Base-by-base conservation (phyloP, 2,888 invertebrate genomes). In the Stenodema calcarata region DNA sequence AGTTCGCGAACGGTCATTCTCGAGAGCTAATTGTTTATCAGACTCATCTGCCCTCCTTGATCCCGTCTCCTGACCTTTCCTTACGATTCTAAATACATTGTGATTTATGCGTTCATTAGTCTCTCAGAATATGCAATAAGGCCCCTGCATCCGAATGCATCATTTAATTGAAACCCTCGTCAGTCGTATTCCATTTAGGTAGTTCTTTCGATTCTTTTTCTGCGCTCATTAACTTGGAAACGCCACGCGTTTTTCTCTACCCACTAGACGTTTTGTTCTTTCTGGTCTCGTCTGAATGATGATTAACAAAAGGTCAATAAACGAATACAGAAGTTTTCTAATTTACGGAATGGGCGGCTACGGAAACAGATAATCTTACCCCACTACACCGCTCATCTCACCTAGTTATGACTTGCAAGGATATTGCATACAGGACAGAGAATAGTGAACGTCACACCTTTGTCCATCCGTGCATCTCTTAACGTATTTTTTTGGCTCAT, bases 61-160 rank as follows among this genome's bases (percentile, higher is more conserved):
- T 30, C 35, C 35, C 73, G n/a, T 41, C 16, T 35, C 73, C 41
- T 73, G 73, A 73, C 73, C 73, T 73, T 35, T 30, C 73, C 62
- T 28, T 30, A 73, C 73, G 73, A 73, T 73, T 18, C 73, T 73
- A 62, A 62, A 62, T 62, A 73, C 35, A 73, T 73, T 73, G 30
- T 73, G 73, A 73, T 73, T 73, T 73, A 73, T 73, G 73, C 73
- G 73, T 73, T 73, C 73, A 73, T 73, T 73, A 73, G 73, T 30
- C 73, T 9, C 30, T 30, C 30, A 73, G 73, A 73, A 73, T 73
- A 73, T 73, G 73, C 73, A 73, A 73, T 27, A 23, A 6, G 62
- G 16, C 27, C 73, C 30, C 18, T 73, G 73, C 73, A 73, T n/a
- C 73, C 73, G 27, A 73, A 6, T 73, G 73, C 73, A 73, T 73